Conservation (phyloP, 2,888 invertebrate genomes). For the Oxycera nigricornis region DNA sequence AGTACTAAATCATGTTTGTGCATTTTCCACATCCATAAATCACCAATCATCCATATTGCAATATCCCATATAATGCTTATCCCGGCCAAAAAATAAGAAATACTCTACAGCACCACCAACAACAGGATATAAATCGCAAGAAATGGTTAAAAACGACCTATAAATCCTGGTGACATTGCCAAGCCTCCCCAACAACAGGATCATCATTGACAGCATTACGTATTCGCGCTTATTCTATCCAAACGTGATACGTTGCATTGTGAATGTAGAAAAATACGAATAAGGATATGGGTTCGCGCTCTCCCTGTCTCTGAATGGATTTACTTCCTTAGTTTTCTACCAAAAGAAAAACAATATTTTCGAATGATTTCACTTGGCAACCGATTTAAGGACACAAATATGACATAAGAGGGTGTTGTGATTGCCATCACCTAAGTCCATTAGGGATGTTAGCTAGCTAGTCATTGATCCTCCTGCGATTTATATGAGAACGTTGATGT, state of each 20-base stretch:
- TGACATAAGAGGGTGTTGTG: neutral
- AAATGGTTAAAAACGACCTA: conserved; percentile 35
- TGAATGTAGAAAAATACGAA: neutral
- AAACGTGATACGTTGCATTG: neutral
- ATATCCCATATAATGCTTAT: neutral
- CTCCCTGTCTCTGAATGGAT: neutral
- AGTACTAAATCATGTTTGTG: conserved; percentile 47
- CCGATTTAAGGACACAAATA: conserved; percentile 13
- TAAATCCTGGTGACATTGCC: conserved; percentile 30
- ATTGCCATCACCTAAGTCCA: neutral
- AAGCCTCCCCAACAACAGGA: conserved; percentile 15
- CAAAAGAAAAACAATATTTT: conserved; percentile 22
- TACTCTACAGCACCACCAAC: no score
- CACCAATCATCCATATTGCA: conserved; percentile 45
- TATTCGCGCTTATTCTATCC: neutral
- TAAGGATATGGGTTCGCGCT: neutral
- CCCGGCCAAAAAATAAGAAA: neutral
- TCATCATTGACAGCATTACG: conserved; percentile 21
- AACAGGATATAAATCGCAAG: conserved; percentile 26
- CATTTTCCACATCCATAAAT: conserved; percentile 45
- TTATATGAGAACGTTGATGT: no score
- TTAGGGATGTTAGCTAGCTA: neutral
- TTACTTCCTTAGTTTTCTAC: neutral
- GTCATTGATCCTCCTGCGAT: neutral
- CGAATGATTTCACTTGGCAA: conserved; percentile 26